Conservation (phyloP, 1,140 invertebrate genomes). For the Lasioglossum albipes region DNA sequence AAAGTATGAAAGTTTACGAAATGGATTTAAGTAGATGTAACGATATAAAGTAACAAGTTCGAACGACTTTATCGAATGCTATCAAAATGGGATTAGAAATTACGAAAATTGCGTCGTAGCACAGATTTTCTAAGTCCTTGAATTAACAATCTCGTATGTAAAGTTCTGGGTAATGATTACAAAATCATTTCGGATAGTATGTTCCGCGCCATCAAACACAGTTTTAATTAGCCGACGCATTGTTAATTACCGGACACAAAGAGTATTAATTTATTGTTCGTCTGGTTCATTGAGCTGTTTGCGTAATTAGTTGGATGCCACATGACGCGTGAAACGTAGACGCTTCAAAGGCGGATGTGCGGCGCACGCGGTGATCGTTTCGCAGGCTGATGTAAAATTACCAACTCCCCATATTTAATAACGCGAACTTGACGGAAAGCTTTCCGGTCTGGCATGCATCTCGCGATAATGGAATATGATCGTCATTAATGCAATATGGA, state of each 20-base stretch:
- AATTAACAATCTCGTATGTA: too few relatives aligned
- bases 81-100: too few relatives aligned
- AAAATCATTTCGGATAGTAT: neutral
- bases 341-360: conserved; percentile 22
- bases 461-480: neutral
- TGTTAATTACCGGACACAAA: conserved; percentile 20
- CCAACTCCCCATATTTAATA: neutral
- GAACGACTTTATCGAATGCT: too few relatives aligned
- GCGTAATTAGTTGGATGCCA: conserved; percentile 49
- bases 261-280: conserved; percentile 49
- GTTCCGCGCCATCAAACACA: neutral
- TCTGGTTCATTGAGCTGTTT: conserved; percentile 30
- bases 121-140: too few relatives aligned
- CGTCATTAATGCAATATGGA: neutral
- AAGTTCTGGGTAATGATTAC: neutral
- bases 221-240: conserved; percentile 5
- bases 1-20: too few relatives aligned
- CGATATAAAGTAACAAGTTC: too few relatives aligned
- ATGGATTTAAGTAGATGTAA: too few relatives aligned
- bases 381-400: neutral
- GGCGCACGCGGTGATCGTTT: neutral
- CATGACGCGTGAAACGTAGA: conserved; percentile 32
- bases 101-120: too few relatives aligned
- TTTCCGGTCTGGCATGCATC: neutral
- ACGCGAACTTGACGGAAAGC: conserved; percentile 39